Evolutionary conservation across 23 tunicate species (phyloP).

Genomic region (Ascidia mentula): DNA sequence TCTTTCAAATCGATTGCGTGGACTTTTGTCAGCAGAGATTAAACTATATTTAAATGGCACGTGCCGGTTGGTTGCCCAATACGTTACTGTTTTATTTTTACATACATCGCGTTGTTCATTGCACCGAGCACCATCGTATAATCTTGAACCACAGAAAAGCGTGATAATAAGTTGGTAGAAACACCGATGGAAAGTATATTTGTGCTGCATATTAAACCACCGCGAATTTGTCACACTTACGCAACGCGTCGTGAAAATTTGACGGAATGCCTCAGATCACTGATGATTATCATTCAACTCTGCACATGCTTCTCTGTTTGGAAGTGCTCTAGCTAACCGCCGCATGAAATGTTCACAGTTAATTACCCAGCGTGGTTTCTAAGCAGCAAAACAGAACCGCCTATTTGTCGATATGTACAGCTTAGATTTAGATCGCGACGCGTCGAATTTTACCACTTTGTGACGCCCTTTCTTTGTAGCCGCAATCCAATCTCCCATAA

Average conservation of each 20-base stretch:
- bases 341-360: not conserved
- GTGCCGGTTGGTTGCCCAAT: slow-evolving; percentile 7
- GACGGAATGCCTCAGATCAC: not conserved
- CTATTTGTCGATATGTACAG: slow-evolving; percentile 7
- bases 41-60: slow-evolving; percentile 11
- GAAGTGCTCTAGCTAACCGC: not conserved
- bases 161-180: too few relatives aligned
- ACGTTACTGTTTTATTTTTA: too few relatives aligned
- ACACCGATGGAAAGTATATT: too few relatives aligned
- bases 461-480: not conserved
- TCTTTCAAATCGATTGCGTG: not conserved
- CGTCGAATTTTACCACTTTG: not conserved
- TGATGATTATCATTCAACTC: not conserved
- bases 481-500: not conserved
- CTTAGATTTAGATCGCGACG: slow-evolving; percentile 8
- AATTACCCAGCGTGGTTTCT: not conserved
- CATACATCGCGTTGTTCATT: too few relatives aligned
- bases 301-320: not conserved
- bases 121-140: too few relatives aligned
- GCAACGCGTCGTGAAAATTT: not conserved
- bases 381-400: slow-evolving; percentile 1
- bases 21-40: not conserved
- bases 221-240: not conserved
- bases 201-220: too few relatives aligned
- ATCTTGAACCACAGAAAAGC: too few relatives aligned